Conservation (phyloP, 1,140 invertebrate genomes). For the Forficula auricularia region DNA sequence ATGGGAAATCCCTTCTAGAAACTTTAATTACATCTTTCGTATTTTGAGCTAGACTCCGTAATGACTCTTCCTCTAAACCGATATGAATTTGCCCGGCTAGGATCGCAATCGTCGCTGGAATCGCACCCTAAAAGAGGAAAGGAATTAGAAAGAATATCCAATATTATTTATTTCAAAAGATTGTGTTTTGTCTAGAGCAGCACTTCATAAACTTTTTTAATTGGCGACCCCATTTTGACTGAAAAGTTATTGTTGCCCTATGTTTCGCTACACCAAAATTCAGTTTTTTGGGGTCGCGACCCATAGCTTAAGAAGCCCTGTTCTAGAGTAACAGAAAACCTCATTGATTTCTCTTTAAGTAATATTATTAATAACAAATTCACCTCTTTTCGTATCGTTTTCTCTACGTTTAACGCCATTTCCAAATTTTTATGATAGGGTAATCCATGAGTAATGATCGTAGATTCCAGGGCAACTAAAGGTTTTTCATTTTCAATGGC, state of each 20-base stretch:
- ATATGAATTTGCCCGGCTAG: slow-evolving; percentile 68
- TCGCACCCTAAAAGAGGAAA: slow-evolving; percentile 42
- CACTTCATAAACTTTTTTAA: too few relatives aligned
- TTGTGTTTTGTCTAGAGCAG: too few relatives aligned
- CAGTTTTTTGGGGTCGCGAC: too few relatives aligned
- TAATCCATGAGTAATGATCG: slow-evolving; percentile 97
- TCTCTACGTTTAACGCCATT: slow-evolving; percentile 68
- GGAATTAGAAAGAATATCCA: too few relatives aligned
- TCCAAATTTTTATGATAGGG: slow-evolving; percentile 82
- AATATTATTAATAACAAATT: background rate
- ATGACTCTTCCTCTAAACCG: slow-evolving; percentile 46
- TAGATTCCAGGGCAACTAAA: slow-evolving; percentile 88
- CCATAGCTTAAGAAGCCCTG: too few relatives aligned
- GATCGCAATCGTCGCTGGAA: slow-evolving; percentile 88
- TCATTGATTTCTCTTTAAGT: slow-evolving; percentile 5
- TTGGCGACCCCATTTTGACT: too few relatives aligned
- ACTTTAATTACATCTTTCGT: slow-evolving; percentile 43
- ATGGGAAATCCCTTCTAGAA: slow-evolving; percentile 73
- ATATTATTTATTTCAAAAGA: too few relatives aligned
- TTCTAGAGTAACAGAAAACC: too few relatives aligned
- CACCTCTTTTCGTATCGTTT: slow-evolving; percentile 43
- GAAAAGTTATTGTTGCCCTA: too few relatives aligned
- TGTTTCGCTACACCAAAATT: too few relatives aligned
- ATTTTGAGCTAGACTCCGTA: slow-evolving; percentile 40
- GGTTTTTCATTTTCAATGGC: slow-evolving; percentile 40